Evolutionary conservation across 2,797 vertebrate species (phyloP), one percentile per base, ranked within the genome.

Genomic region (Lepilemur septentrionalis): DNA sequence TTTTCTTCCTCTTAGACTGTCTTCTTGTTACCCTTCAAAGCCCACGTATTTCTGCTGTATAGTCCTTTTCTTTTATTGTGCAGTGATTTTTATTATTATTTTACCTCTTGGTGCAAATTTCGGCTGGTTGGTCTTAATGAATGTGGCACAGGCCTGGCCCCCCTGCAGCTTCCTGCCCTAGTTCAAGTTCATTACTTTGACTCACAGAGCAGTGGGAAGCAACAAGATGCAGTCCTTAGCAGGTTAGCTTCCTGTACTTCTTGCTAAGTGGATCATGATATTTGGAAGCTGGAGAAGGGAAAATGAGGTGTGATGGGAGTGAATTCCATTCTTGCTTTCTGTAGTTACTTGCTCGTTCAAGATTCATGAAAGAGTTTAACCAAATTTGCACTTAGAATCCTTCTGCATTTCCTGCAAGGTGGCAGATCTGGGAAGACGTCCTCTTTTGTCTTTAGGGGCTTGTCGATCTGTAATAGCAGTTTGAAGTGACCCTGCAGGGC

Each of bases 181-280:
- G 89, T 97, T 97, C 93, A 96, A 88, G 95, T 96, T 93, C 80
- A 80, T 95, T 93, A 91, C 59, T 91, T 59, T 73, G 82, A 76
- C 89, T 97, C 89, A 35, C 59, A 18, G 6, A 96, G 86, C 79
- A 22, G 83, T 52, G 78, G 95, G 92, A 50, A 79, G 41, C 72
- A 43, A 20, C 73, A 28, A 52, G 89, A 67, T 0, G 0, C 0
- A 2, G 67, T 91, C 82, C 76, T 82, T 52, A n/a, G 70, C 61
- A 70, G 91, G 69, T 61, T 76, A 30, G 38, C 96, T 89, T 83
- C 88, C 86, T 46, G 75, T 8, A 32, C 43, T 63, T 81, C 75
- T 95, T 65, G 79, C 78, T 96, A 91, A 96, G 91, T 95, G 91
- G 93, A 86, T 89, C 32, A 32, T 92, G 95, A 72, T 90, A 61